phyloP scores from a whole-genome alignment of 2,797 vertebrate genomes.

The Tachyglossus aculeatus region DNA sequence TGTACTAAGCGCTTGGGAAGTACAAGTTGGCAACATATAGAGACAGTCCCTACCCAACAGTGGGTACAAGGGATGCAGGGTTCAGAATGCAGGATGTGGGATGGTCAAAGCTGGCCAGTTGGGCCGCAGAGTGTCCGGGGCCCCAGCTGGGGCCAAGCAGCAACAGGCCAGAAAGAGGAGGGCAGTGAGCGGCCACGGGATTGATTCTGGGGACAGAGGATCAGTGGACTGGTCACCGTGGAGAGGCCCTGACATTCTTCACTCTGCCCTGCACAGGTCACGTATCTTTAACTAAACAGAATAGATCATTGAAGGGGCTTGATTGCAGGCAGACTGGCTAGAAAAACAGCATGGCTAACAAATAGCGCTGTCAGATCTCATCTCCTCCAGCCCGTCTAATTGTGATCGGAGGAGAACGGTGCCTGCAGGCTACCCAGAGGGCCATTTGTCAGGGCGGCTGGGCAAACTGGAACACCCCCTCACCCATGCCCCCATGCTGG shows the following conservation, averaged over 20 bases:
- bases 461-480: neutral
- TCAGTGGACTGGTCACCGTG: neutral
- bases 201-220: constrained; percentile 24
- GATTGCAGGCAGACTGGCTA: constrained; percentile 72
- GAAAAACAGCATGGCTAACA: constrained; percentile 76
- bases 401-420: constrained; percentile 79
- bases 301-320: constrained; percentile 72
- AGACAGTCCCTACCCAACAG: no score
- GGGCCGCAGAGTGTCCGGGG: neutral
- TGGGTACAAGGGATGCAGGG: no score
- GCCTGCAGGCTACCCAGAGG: constrained; percentile 76
- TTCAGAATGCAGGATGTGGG: neutral
- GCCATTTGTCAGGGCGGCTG: constrained; percentile 62
- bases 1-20: no score
- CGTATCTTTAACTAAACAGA: constrained; percentile 72
- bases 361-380: constrained; percentile 84
- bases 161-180: neutral
- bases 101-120: no score
- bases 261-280: constrained; percentile 65
- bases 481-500: no score
- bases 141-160: fast-evolving
- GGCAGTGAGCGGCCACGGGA: fast-evolving
- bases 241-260: constrained; percentile 61
- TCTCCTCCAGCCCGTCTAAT: constrained; percentile 84
- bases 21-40: no score